Evolutionary conservation across 1,140 invertebrate genomes (phyloP), one percentile per base, ranked within the genome.

Genomic region (Ceratosolen solmsi): DNA sequence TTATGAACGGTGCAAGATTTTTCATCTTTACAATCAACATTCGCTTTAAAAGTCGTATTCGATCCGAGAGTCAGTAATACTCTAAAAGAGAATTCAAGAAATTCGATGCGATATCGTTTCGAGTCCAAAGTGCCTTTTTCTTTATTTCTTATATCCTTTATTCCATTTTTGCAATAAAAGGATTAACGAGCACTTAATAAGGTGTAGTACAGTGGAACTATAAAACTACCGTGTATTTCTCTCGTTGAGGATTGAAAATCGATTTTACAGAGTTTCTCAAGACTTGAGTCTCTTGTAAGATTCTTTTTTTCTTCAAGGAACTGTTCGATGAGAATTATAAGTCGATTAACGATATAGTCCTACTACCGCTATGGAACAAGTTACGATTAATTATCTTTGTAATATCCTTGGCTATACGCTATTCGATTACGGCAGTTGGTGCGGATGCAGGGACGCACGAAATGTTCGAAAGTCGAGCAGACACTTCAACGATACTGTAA

Each of bases 311-410:
- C 27, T 65, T 15, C n/a, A 36, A 68, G 3, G 33, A 36, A n/a
- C 75, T 33, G 5, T 17, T 68, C 63, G 27, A 78, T 68, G 60
- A 68, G 75, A 65, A 79, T 79, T 79, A 72, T 79, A 79, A 79
- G 13, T 71, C 68, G 36, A 79, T 71, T 71, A 79, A 70, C 30
- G 46, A 70, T 68, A 51, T 17, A 77, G 13, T 68, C 36, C 51
- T 75, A 60, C 33, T 75, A 60, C 33, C 22, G 25, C 25, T 51
- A 30, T 49, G 20, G 20, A 49, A 79, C 76, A 54, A 70, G 63
- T 38, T 70, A 49, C 68, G 68, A 79, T 79, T 79, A 79, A 79
- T 79, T 79, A 79, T 79, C 77, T 79, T 72, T 58, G 17, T 79
- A 79, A 79, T 79, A 36, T 70, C 51, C 77, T 72, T 38, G 27